These are phyloP conservation scores for Melanocharis versteri DNA, from an alignment of 2,113 vertebrate species.

Conservation along the genomic window DNA sequence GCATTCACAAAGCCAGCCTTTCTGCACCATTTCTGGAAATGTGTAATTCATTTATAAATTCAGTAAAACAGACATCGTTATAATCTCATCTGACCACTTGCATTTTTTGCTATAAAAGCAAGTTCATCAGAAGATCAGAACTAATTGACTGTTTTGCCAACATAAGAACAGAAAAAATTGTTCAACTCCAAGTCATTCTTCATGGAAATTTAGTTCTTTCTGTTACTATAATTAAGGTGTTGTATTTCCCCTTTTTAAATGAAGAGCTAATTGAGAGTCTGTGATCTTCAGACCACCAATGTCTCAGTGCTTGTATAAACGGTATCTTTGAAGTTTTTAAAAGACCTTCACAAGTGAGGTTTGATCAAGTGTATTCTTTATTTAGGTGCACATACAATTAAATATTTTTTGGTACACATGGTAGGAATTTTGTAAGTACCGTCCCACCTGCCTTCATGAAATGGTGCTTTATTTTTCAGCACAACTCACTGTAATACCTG, in stretches of 20 bases:
- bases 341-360: neutral
- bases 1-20: neutral
- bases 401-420: neutral
- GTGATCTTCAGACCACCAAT: neutral
- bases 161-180: neutral
- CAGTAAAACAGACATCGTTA: neutral
- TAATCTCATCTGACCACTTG: neutral
- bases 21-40: neutral
- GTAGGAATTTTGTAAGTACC: conserved; percentile 8
- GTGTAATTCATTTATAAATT: neutral
- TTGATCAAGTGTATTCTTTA: conserved; percentile 3
- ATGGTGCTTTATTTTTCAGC: neutral
- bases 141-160: neutral
- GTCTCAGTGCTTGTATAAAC: neutral
- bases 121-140: neutral
- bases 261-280: neutral
- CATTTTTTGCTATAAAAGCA: neutral
- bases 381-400: neutral
- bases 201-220: neutral
- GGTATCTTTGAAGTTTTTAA: neutral
- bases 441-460: neutral
- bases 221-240: neutral
- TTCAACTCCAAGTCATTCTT: neutral
- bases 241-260: neutral
- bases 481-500: neutral